Base-by-base conservation (phyloP, 2,888 invertebrate species). In the Plutella xylostella region DNA sequence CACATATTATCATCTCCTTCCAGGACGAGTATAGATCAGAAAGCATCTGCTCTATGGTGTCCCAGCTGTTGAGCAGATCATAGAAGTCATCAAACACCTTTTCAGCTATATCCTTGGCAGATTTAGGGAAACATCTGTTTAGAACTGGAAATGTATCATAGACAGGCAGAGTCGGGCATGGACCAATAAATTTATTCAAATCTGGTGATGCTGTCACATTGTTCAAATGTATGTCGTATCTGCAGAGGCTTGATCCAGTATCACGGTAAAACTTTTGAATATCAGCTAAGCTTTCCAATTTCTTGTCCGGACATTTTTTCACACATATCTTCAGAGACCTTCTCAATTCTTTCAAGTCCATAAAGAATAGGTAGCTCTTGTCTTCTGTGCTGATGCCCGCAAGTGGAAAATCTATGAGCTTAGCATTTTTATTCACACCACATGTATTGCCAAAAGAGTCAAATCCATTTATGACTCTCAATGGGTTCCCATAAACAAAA, bases 381-480 rank as follows among this genome's bases (percentile, higher is more conserved):
- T 93, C 89, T 20, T 87, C 85, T 33, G 93, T 94, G 64, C 92
- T 92, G 57, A 90, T 86, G 11, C 96, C 97, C 18, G 96, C 92
- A 40, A 92, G 69, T 3, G 91, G 88, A 61, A 91, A 86, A 53
- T 90, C 88, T 7, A 89, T 88, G 49, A 93, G 88, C 53, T 88
- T 89, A 55, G 89, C 90, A 71, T 96, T 97, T 53, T 79, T 83
- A 58, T 89, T 89, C 19, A 92, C 90, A 14, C 97, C 97, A 72
- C 97, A 98, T 25, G 95, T 95, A 68, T 97, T 97, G 7, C 96
- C 96, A 82, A 94, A 97, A 45, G 94, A 95, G 70, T 97, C 96
- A 72, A 93, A 95, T 15, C 96, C 96, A 85, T 95, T 94, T 50
- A 95, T 90, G 34, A 96, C 87, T 51, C 95, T 86, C 58, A 90